phyloP scores from a whole-genome alignment of 2,113 vertebrate genomes.

The Mesoclemmys tuberculata region DNA sequence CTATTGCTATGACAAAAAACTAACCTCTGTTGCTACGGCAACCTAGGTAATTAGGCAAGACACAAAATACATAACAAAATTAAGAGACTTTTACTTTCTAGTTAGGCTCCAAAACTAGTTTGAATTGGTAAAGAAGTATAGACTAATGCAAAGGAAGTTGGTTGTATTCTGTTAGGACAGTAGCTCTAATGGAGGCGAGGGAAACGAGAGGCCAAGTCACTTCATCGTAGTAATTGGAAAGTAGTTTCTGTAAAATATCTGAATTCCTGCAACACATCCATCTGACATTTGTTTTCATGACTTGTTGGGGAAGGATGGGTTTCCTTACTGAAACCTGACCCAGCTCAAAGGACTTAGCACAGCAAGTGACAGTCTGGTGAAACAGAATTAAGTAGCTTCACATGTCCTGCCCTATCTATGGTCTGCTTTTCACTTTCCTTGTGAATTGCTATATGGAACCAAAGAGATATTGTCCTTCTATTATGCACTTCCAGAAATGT shows the following conservation, averaged over 20 bases:
- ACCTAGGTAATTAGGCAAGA: too few species aligned
- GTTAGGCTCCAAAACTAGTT: background rate
- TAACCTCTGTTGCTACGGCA: too few species aligned
- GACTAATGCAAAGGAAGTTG: background rate
- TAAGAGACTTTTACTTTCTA: background rate
- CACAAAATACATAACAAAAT: background rate
- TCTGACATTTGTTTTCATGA: background rate
- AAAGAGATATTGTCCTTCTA: accelerated
- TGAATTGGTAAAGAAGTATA: background rate
- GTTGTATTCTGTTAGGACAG: background rate
- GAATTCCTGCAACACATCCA: background rate
- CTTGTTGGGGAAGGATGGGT: background rate
- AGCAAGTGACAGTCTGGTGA: background rate
- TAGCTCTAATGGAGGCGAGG: background rate
- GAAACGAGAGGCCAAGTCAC: background rate
- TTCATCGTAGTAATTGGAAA: background rate
- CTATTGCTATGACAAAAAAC: too few species aligned
- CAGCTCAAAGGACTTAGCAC: background rate
- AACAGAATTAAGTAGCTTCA: background rate
- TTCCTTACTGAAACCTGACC: background rate
- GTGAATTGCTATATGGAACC: background rate
- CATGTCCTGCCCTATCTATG: background rate
- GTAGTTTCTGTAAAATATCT: background rate
- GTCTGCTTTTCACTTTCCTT: background rate
- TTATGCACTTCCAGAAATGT: background rate